Conservation (phyloP, 2,888 invertebrate genomes). For the Fragum sueziense region DNA sequence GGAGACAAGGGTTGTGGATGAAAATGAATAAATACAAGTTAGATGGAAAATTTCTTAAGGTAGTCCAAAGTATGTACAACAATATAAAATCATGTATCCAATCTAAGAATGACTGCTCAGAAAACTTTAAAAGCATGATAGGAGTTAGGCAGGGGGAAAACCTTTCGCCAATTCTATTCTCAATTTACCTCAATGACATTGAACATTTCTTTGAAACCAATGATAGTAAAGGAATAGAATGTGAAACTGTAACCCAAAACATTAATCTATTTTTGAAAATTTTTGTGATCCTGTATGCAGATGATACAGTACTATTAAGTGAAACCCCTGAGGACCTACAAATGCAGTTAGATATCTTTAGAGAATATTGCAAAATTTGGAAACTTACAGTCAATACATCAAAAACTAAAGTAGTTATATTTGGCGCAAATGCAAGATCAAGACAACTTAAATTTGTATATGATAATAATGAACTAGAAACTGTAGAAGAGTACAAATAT, state of each 20-base stretch:
- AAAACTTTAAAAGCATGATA: neutral
- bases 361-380: constrained; percentile 21
- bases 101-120: neutral
- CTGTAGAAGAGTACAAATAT: constrained; percentile 27
- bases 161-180: constrained; percentile 20
- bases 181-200: constrained; percentile 18
- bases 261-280: constrained; percentile 17
- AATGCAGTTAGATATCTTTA: neutral
- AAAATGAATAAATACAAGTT: constrained; percentile 15
- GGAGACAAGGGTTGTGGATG: constrained; percentile 8
- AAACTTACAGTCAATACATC: constrained; percentile 11
- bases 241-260: neutral
- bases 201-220: constrained; percentile 9
- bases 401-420: constrained; percentile 24
- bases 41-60: constrained; percentile 21
- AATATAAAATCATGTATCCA: constrained; percentile 13
- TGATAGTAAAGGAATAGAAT: neutral
- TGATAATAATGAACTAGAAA: neutral
- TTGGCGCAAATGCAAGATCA: neutral
- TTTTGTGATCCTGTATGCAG: no score
- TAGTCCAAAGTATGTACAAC: constrained; percentile 14
- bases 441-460: neutral
- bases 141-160: constrained; percentile 24
- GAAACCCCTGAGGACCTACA: neutral
- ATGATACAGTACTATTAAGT: constrained; percentile 26